Base-by-base conservation (phyloP, 1,140 invertebrate genomes). In the Leptinotarsa defecta region DNA sequence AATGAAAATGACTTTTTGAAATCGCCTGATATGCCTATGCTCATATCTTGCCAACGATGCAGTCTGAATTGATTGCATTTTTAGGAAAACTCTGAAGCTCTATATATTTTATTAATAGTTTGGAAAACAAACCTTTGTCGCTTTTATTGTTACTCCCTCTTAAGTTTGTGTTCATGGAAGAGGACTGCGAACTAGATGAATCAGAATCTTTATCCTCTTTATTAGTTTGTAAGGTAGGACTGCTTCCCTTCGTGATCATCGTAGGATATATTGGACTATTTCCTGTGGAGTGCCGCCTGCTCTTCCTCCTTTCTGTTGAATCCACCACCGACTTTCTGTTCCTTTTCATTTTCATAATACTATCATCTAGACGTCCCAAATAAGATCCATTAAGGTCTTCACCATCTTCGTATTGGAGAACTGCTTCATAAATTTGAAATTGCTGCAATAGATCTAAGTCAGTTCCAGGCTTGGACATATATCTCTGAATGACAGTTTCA, bases 341-440 rank as follows among this genome's bases (percentile, higher is more conserved):
- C 48, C 93, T 88, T 24, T 94, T 88, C 8, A 92, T 93, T 86
- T 93, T 93, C 76, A 93, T 91, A 81, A 94, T 90, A 67, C 91
- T 93, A 81, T 95, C 94, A 86, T 96, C 94, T 69, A 95, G 87
- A 85, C 92, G 91, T 83, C 91, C 88, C 57, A 93, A 88, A 43
- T 90, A 90, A 71, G 88, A 91, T 52, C 88, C 91, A 52, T 76
- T 68, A 27, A 89, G 90, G 70, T 89, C 92, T 83, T 95, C 92
- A 19, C 92, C 94, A 87, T 97, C 94, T 87, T 96, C 96, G 85
- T 94, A 94, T 82, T 95, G 92, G 22, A 99, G 86, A 48, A 98
- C 96, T 72, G 96, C 94, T 88, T 98, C 97, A 85, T 98, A 98
- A 73, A 98, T 94, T 83, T 98, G 95, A 85, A 98, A 92, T 86